Base-by-base conservation (phyloP, 2,888 invertebrate species). In the Andrena haemorrhoa region DNA sequence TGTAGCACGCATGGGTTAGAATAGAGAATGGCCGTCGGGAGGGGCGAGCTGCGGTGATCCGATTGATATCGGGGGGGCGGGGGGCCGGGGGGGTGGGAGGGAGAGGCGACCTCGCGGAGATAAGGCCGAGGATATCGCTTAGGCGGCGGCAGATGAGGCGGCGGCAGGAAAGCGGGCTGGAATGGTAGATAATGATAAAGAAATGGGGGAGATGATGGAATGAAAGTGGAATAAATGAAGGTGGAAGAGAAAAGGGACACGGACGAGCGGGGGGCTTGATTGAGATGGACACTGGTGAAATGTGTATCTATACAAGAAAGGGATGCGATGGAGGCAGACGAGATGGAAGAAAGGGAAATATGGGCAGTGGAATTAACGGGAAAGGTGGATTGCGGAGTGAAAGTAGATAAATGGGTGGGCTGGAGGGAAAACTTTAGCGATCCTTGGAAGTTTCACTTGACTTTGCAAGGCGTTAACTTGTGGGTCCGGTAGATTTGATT, bases 1-100 rank as follows among this genome's bases (percentile, higher is more conserved):
- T 90, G 86, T 86, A 89, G 85, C 88, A 86, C 90, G 86, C 89
- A 88, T 86, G 91, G 90, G 89, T 90, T 90, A 89, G 89, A 91
- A 89, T 87, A 90, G 90, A 85, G 85, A 79, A 82, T 82, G 84
- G 84, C 63, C 76, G 31, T 60, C 33, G 47, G 51, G 56, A 53
- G 76, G 75, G 64, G 73, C 63, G 23, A 60, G 33, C 20, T 35
- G 31, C 20, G 41, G 69, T 16, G 73, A 68, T 60, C 70, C 76
- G 41, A 75, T 31, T 47, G 35, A 12, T 35, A 35, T 31, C 7
- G 56, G 63, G 8, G 26, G 16, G 56, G n/a, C n/a, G n/a, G n/a
- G n/a, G n/a, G n/a, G n/a, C n/a, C n/a, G n/a, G n/a, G 64, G 35
- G 70, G 26, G 35, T 49, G 35, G 68, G 49, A 49, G 70, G 69